Evolutionary conservation across 2,888 invertebrate genomes (phyloP), one percentile per base, ranked within the genome.

Genomic region (Lepidochitona cinerea): DNA sequence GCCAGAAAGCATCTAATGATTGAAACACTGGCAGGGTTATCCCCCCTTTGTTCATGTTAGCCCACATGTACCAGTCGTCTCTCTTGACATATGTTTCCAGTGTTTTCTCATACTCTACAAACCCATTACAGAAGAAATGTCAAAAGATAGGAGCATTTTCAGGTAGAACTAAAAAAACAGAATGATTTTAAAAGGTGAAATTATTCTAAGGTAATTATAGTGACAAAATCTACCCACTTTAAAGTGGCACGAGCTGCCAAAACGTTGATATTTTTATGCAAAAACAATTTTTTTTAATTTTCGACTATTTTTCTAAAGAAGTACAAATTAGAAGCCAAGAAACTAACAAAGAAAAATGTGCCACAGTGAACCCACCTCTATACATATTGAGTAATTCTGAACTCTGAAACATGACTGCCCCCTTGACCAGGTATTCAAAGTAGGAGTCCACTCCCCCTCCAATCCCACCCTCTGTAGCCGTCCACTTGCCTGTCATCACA

Each of bases 21-120:
- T 99, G 99, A 91, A 99, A 99, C n/a, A 99, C 96, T 0, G 99
- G 98, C 84, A 98, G 91, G 0, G 98, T 97, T 6, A 99, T 96
- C 88, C 96, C 96, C 0, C 97, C 99, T 85, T 97, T 96, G 65
- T 95, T 93, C 99, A 99, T 99, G n/a, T 97, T 96, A 0, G 97
- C 99, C 99, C 99, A 99, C 84, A 99, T 94, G 89, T 98, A 97
- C 99, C 99, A 99, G 90, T 99, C 98, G 83, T 97, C 98, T 85
- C 95, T 94, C 85, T 96, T 95, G 84, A 99, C 82, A 82, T 92
- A 88, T 73, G 90, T 89, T 74, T 92, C 91, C 69, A 93, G 91
- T 0, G 91, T 83, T 23, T 83, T 82, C 37, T 89, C 88, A 83
- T 92, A 92, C 68, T 89, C 92, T 92, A 82, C 77, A 83, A 78